A percentile compares a stretch with the other conserved stretches of the same genome.
Evolutionary conservation across 2,113 vertebrate species (phyloP).

Genomic region (Ameiurus melas): DNA sequence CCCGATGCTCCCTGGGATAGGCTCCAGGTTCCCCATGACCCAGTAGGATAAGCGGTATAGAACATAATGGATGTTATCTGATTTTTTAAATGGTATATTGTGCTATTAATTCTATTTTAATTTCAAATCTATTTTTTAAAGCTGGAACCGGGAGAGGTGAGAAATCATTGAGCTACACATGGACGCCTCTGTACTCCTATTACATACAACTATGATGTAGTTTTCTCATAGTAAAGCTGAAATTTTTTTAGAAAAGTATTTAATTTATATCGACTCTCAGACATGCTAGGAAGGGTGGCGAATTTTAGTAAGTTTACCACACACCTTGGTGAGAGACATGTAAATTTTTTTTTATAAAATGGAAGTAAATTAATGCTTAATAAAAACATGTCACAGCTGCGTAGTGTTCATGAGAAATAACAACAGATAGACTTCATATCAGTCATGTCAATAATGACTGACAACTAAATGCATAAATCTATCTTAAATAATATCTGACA

Average conservation of each 20-base stretch:
- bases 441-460: no score
- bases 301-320: neutral
- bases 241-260: neutral
- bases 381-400: no score
- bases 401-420: no score
- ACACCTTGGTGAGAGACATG: no score
- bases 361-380: no score
- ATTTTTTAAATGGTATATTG: neutral
- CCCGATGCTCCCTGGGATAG: no score
- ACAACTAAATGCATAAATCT: neutral
- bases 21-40: no score
- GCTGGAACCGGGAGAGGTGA: neutral
- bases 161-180: neutral
- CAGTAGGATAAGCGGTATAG: no score
- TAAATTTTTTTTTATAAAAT: no score
- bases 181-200: neutral
- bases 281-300: neutral
- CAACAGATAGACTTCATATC: no score
- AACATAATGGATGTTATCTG: neutral
- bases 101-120: neutral
- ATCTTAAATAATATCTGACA: no score
- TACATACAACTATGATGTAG: neutral
- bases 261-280: neutral
- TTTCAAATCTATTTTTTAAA: neutral
- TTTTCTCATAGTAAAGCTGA: neutral